phyloP scores from a whole-genome alignment of 2,113 vertebrate genomes.

The Platysternon megacephalum region DNA sequence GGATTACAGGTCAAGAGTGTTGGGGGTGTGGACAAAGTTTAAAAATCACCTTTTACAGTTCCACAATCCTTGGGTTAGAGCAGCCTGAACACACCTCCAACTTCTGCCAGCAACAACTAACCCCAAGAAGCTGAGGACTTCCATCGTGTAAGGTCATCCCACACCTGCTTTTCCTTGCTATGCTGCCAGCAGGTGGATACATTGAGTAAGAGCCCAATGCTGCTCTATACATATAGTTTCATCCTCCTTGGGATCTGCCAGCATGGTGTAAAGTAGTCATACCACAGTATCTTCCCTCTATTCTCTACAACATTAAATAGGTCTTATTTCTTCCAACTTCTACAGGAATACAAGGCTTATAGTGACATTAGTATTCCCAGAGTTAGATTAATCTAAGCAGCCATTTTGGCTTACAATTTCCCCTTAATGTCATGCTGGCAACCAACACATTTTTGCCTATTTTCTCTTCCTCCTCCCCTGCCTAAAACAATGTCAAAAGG shows the following conservation, averaged over 20 bases:
- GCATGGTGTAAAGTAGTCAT: neutral
- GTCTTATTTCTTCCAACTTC: neutral
- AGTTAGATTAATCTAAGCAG: neutral
- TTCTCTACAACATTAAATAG: neutral
- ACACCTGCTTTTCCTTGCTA: neutral
- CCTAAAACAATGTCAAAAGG: neutral
- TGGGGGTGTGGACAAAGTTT: neutral
- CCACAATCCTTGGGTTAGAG: neutral
- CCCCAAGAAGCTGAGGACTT: neutral
- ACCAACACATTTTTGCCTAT: neutral
- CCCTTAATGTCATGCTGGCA: neutral
- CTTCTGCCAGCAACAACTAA: neutral
- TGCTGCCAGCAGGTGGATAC: neutral
- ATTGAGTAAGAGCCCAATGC: neutral
- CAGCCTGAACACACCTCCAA: neutral
- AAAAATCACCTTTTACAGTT: neutral
- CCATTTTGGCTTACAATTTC: neutral
- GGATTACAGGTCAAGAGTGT: neutral
- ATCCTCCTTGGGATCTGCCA: neutral
- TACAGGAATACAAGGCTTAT: neutral
- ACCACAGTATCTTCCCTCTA: neutral
- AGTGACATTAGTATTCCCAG: neutral
- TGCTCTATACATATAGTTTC: neutral
- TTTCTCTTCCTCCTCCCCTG: neutral
- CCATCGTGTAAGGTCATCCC: neutral